These are phyloP conservation scores for Aspidapion aeneum DNA, from an alignment of 2,888 invertebrate genomes.

Conservation along the genomic window DNA sequence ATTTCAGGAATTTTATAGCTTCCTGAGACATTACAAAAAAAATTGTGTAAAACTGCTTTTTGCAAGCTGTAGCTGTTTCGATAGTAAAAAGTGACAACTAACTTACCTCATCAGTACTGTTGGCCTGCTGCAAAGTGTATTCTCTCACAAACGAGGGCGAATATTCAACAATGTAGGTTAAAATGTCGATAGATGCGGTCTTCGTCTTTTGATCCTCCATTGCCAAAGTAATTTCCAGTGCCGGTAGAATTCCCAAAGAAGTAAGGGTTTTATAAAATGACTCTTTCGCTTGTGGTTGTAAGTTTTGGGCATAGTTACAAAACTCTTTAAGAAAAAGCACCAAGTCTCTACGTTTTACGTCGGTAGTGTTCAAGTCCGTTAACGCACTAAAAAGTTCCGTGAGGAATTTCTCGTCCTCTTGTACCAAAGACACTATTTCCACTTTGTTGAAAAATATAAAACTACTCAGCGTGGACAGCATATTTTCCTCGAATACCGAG, in stretches of 20 bases:
- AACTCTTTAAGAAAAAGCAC: slow-evolving; percentile 98
- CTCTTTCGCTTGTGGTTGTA: slow-evolving; percentile 96
- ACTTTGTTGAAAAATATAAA: slow-evolving; percentile 99
- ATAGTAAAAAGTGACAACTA: too few relatives aligned
- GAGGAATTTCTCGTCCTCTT: slow-evolving; percentile 97
- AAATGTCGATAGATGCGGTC: slow-evolving; percentile 95
- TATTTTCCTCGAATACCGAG: slow-evolving; percentile 98
- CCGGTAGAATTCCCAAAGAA: slow-evolving; percentile 81
- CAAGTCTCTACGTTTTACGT: slow-evolving; percentile 85
- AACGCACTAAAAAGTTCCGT: slow-evolving; percentile 92
- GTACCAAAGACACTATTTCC: slow-evolving; percentile 96
- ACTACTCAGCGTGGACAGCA: slow-evolving; percentile 95
- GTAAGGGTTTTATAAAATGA: slow-evolving; percentile 95
- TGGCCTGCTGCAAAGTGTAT: slow-evolving; percentile 91
- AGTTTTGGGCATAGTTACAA: slow-evolving; percentile 97
- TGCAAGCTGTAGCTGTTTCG: too few relatives aligned
- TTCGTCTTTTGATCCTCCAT: slow-evolving; percentile 93
- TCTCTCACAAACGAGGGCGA: slow-evolving; percentile 97
- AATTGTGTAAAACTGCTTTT: too few relatives aligned
- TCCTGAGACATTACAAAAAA: too few relatives aligned
- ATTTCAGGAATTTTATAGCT: too few relatives aligned
- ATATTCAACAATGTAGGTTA: slow-evolving; percentile 97
- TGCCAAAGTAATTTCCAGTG: slow-evolving; percentile 85
- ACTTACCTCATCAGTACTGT: slow-evolving; percentile 84
- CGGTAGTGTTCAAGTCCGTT: slow-evolving; percentile 82